Evolutionary conservation across 2,888 invertebrate genomes (phyloP).

Genomic region (Ormyrus pomaceus): DNA sequence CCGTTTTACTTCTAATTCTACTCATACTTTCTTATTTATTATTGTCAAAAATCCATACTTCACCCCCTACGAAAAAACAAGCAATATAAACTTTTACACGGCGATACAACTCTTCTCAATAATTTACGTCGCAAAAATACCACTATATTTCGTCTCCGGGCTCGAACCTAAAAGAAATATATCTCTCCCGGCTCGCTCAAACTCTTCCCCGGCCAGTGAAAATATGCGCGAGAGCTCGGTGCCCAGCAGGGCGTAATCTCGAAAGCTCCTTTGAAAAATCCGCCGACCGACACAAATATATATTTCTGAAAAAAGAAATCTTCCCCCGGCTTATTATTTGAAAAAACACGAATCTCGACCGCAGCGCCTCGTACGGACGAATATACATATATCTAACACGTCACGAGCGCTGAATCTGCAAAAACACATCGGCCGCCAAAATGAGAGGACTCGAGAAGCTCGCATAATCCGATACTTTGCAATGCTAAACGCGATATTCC

Average conservation of each 20-base stretch:
- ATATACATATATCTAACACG: constrained; percentile 1
- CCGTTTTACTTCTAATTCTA: too few species aligned
- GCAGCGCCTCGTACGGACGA: not conserved
- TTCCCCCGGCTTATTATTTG: constrained; percentile 26
- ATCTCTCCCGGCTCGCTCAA: too few species aligned
- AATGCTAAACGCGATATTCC: constrained; percentile 58
- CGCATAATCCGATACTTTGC: constrained; percentile 63
- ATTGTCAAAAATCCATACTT: too few species aligned
- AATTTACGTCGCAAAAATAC: too few species aligned
- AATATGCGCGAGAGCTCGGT: constrained; percentile 3
- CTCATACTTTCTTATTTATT: too few species aligned
- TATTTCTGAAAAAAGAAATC: constrained; percentile 5
- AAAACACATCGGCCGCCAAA: constrained; percentile 44
- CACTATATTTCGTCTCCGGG: too few species aligned
- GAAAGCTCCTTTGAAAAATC: constrained; percentile 42
- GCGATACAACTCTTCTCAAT: too few species aligned
- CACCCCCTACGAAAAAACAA: too few species aligned
- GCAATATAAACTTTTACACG: too few species aligned
- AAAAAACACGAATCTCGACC: constrained; percentile 35
- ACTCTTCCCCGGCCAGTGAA: not conserved
- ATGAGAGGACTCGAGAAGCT: constrained; percentile 59
- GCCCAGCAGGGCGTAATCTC: constrained; percentile 5
- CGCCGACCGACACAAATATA: constrained; percentile 28
- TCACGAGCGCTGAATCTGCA: constrained; percentile 46
- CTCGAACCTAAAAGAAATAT: too few species aligned